Percentiles rank a stretch among this genome's conserved stretches.
phyloP scores from a whole-genome alignment of 2,113 vertebrate genomes.

The Podarcis raffonei region DNA sequence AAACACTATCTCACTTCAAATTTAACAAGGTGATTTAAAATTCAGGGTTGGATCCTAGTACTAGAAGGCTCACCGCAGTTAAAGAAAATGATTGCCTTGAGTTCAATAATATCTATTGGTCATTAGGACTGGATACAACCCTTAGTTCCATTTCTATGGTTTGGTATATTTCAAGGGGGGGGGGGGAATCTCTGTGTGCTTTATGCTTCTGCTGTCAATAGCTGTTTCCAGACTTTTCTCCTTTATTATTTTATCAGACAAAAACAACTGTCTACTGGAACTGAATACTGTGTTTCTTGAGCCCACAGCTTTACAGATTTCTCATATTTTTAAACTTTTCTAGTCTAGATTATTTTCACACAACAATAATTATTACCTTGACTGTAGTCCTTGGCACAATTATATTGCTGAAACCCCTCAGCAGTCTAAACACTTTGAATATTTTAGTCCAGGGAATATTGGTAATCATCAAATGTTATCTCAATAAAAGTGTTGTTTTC shows the following conservation, averaged over 20 bases:
- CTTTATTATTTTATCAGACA: neutral
- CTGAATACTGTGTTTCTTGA: neutral
- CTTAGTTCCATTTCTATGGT: neutral
- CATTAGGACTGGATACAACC: no score
- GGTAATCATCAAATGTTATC: no score
- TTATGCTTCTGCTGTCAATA: neutral
- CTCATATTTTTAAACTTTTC: neutral
- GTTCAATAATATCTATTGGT: no score
- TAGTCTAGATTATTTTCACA: neutral
- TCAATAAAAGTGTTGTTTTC: no score
- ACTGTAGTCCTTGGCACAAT: neutral
- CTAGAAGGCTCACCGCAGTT: no score
- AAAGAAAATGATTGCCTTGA: no score
- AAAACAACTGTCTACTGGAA: neutral
- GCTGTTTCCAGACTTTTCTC: neutral
- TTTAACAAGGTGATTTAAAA: neutral
- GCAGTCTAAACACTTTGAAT: no score
- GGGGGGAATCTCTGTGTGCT: neutral
- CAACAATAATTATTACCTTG: neutral
- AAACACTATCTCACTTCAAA: neutral
- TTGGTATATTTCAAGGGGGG: neutral
- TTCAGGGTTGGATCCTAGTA: no score
- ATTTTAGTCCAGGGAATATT: no score
- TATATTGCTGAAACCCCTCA: neutral
- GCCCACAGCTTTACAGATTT: neutral